Percentiles rank a stretch among this genome's conserved stretches.
Evolutionary conservation across 2,797 vertebrate species (phyloP).

Genomic region (Cirrhinus molitorella): DNA sequence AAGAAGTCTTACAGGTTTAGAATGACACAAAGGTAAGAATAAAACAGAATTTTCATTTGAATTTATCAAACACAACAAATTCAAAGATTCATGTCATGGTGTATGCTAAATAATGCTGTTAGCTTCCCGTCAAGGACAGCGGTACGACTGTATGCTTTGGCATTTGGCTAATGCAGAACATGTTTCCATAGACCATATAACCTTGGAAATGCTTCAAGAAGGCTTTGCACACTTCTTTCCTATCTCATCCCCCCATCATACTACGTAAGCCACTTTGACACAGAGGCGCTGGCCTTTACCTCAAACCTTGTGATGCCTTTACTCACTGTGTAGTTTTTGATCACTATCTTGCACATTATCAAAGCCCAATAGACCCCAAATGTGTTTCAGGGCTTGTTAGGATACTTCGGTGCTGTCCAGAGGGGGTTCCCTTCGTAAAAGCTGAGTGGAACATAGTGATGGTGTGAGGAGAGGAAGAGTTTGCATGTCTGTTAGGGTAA

Average conservation of each 20-base stretch:
- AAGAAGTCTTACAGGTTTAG: background rate
- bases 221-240: slow-evolving; percentile 24
- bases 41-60: background rate
- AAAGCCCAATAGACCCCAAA: slow-evolving; percentile 64
- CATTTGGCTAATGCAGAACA: slow-evolving; percentile 31
- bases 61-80: slow-evolving; percentile 6
- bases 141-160: background rate
- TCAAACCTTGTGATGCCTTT: background rate
- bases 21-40: background rate
- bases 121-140: slow-evolving; percentile 12
- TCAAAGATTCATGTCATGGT: slow-evolving; percentile 22
- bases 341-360: slow-evolving; percentile 62
- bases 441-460: background rate
- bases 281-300: slow-evolving; percentile 50
- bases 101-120: background rate
- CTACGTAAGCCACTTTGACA: slow-evolving; percentile 48
- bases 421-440: slow-evolving; percentile 11
- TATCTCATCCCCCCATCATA: slow-evolving; percentile 42
- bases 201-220: slow-evolving; percentile 38
- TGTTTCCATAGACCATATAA: slow-evolving; percentile 29
- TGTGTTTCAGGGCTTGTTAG: slow-evolving; percentile 67
- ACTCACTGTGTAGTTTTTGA: slow-evolving; percentile 63
- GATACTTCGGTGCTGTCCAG: slow-evolving; percentile 41
- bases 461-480: slow-evolving; percentile 15
- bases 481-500: slow-evolving; percentile 17